Evolutionary conservation across 2,113 vertebrate species (phyloP), one percentile per base, ranked within the genome.

Genomic region (Gopherus evgoodei): DNA sequence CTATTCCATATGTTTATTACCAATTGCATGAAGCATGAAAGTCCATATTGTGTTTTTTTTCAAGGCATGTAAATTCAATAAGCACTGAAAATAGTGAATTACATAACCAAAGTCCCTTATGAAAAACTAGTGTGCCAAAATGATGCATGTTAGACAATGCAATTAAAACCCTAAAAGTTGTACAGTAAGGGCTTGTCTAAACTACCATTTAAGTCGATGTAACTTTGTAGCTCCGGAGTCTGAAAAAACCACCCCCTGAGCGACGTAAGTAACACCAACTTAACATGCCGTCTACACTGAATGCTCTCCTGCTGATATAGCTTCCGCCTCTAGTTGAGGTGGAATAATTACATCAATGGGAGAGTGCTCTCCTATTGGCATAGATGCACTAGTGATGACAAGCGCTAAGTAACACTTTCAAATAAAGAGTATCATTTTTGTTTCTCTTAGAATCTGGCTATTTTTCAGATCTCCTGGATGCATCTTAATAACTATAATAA

Each of bases 341-440:
- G 53, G 53, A 54, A 21, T 54, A 54, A 54, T 54, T 54, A 54
- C 3, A 9, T 57, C 24, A 57, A 57, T 57, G 56, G 56, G 24
- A 57, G 25, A 57, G 56, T 2, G 4, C 56, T 57, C 11, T 27
- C 56, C 9, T 57, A 27, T 57, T 57, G 22, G 25, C 56, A 27
- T 57, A n/a, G 56, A 57, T 25, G 56, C 56, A 1, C 56, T 57
- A 24, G 22, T 27, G 56, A 25, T 27, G 22, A 57, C 11, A 27
- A 57, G 25, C 1, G 0, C 56, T 57, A 57, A 97, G 93, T 97
- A 97, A 96, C 83, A 89, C 89, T 89, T 96, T 95, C 82, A 97
- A 93, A 97, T 97, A 97, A 97, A 94, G 59, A 89, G 85, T 88
- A 91, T 95, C 53, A 90, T 95, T 97, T 96, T 96, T 91, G 54